Evolutionary conservation across 2,797 vertebrate genomes (phyloP).

Genomic region (Microchirus variegatus): DNA sequence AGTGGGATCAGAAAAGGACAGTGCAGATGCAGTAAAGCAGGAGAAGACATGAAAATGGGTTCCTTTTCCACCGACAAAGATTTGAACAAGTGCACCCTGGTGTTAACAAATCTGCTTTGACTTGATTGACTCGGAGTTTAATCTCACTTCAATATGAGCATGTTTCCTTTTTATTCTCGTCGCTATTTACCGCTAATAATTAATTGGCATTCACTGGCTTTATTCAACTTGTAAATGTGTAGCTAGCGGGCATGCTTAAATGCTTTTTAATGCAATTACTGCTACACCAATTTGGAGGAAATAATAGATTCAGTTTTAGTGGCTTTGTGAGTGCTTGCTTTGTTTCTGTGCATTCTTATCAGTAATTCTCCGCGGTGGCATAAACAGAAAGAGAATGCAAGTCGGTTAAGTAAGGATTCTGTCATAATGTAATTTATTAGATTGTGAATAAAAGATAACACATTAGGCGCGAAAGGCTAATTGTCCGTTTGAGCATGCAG

Average conservation of each 20-base stretch:
- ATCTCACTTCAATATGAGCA: constrained; percentile 33
- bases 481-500: constrained; percentile 16
- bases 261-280: constrained; percentile 33
- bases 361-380: constrained; percentile 19
- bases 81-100: no score
- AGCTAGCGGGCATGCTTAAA: constrained; percentile 37
- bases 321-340: constrained; percentile 15
- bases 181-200: constrained; percentile 29
- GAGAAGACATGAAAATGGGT: constrained; percentile 11
- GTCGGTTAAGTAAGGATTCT: constrained; percentile 10
- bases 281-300: constrained; percentile 14
- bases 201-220: constrained; percentile 48
- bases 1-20: background rate
- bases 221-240: constrained; percentile 46
- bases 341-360: constrained; percentile 41
- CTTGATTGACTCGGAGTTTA: constrained; percentile 25
- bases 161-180: constrained; percentile 21
- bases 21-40: constrained; percentile 1
- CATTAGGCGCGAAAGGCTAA: constrained; percentile 21
- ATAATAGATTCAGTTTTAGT: constrained; percentile 29
- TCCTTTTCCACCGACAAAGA: background rate
- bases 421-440: constrained; percentile 24
- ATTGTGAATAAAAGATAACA: constrained; percentile 33
- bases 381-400: constrained; percentile 1
- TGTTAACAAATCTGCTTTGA: background rate